These are phyloP conservation scores for Mercenaria mercenaria DNA, from an alignment of 1,140 invertebrate genomes.

Conservation along the genomic window DNA sequence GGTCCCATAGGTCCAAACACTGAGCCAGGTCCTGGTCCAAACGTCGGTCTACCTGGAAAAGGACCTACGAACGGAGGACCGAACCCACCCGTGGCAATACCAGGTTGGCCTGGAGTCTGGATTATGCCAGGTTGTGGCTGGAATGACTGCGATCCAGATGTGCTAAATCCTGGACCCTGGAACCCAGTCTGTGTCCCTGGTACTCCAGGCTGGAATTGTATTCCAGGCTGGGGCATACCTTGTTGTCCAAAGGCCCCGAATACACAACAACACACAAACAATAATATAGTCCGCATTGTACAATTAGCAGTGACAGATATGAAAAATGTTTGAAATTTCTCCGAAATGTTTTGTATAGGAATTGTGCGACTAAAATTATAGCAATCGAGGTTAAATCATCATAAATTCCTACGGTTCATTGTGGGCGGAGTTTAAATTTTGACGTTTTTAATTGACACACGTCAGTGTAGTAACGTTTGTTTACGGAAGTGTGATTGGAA, in stretches of 20 bases:
- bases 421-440: constrained; percentile 15
- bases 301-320: no score
- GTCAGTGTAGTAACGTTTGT: neutral
- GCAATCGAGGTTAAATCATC: neutral
- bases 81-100: neutral
- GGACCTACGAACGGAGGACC: neutral
- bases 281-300: neutral
- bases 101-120: neutral
- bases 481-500: constrained; percentile 36
- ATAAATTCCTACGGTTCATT: neutral
- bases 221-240: neutral
- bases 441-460: constrained; percentile 23
- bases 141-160: neutral
- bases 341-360: neutral
- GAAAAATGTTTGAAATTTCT: neutral
- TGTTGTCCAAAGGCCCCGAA: constrained; percentile 11
- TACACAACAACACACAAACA: neutral
- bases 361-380: neutral
- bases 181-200: neutral
- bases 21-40: neutral
- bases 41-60: neutral
- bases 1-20: constrained; percentile 30
- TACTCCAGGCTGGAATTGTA: neutral
- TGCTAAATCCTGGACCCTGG: neutral
- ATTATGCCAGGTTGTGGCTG: neutral